phyloP scores from a whole-genome alignment of 2,797 vertebrate species.

The Esox masquinongy region DNA sequence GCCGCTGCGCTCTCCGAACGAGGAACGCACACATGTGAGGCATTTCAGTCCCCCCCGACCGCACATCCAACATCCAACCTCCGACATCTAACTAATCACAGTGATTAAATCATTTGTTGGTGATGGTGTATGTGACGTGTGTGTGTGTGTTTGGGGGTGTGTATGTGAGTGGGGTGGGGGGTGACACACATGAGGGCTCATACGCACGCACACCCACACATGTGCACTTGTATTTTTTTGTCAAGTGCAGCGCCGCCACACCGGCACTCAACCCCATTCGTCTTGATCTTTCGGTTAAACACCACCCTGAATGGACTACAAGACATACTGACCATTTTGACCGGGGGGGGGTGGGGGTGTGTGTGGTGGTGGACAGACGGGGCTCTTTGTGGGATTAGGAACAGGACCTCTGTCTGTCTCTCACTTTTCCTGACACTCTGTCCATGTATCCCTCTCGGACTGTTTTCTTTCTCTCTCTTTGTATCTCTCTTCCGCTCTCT shows the following conservation, averaged over 20 bases:
- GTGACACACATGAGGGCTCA: too few species aligned
- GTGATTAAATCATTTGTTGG: constrained; percentile 34
- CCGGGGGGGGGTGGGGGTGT: too few species aligned
- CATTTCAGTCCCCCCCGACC: constrained; percentile 26
- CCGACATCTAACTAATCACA: constrained; percentile 23
- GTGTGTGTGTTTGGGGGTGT: constrained; percentile 35
- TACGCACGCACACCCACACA: neutral
- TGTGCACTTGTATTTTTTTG: constrained; percentile 50
- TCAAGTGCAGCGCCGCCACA: constrained; percentile 65
- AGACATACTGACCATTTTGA: neutral
- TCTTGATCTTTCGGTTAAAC: constrained; percentile 68
- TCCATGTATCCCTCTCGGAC: neutral
- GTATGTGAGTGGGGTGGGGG: constrained; percentile 35
- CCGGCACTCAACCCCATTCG: constrained; percentile 63
- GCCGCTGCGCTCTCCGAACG: neutral
- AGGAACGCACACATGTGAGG: constrained; percentile 25
- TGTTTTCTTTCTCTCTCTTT: neutral
- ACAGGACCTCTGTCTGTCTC: neutral
- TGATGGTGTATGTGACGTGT: constrained; percentile 16
- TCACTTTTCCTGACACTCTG: neutral
- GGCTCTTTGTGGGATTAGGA: neutral
- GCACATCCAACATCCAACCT: constrained; percentile 41
- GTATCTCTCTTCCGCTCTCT: neutral
- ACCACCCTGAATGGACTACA: neutral
- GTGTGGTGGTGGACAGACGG: neutral